Evolutionary conservation across 2,888 invertebrate genomes (phyloP).

Genomic region (Periphyllus acericola): DNA sequence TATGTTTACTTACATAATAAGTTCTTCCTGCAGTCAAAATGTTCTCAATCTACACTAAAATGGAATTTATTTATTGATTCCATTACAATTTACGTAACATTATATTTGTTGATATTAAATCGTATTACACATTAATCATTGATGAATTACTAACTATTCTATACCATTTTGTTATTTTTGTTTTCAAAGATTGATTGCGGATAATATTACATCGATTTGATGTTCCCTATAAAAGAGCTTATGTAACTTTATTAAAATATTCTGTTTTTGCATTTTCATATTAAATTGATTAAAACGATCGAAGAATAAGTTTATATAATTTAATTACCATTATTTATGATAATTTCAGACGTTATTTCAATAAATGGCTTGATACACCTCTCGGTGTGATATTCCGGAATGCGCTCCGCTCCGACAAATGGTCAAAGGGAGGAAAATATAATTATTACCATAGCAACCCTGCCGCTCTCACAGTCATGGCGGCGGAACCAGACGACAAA

Average conservation of each 20-base stretch:
- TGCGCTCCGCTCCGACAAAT: constrained; percentile 32
- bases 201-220: no score
- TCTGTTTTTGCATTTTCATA: constrained; percentile 5
- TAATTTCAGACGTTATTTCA: constrained; percentile 46
- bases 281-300: constrained; percentile 7
- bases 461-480: constrained; percentile 53
- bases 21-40: no score
- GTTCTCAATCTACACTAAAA: no score
- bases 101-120: no score
- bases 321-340: constrained; percentile 42
- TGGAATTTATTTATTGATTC: no score
- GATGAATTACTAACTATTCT: no score
- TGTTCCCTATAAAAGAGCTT: no score
- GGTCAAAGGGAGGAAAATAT: constrained; percentile 61
- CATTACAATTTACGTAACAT: no score
- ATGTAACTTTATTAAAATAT: neutral
- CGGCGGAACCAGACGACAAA: constrained; percentile 58
- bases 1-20: no score
- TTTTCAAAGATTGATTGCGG: no score
- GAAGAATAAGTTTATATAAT: constrained; percentile 24
- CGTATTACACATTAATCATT: no score
- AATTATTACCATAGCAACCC: constrained; percentile 62
- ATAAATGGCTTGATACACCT: constrained; percentile 43
- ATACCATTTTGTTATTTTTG: no score
- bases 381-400: constrained; percentile 44